Evolutionary conservation across 1,140 invertebrate genomes (phyloP).

Genomic region (Steinernema feltiae): DNA sequence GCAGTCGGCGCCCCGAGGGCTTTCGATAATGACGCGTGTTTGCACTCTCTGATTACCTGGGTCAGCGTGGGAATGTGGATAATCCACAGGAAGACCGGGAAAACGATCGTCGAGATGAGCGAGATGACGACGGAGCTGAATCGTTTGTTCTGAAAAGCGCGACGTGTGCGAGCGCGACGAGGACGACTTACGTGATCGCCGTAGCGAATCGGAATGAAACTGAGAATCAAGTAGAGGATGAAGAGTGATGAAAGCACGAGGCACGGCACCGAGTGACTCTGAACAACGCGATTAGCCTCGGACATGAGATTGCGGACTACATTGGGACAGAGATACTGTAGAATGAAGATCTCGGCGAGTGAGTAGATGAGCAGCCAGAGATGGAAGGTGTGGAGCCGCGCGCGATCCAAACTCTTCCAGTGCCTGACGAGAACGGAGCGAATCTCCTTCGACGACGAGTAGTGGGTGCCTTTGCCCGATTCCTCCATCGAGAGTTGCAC

Average conservation of each 20-base stretch:
- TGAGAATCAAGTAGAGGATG: constrained; percentile 42
- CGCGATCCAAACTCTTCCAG: constrained; percentile 50
- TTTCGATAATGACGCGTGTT: background rate
- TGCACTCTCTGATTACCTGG: constrained; percentile 28
- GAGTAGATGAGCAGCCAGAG: constrained; percentile 56
- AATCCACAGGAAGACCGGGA: constrained; percentile 49
- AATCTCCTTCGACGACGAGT: constrained; percentile 36
- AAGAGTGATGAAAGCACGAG: constrained; percentile 42
- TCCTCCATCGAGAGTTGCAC: constrained; percentile 11
- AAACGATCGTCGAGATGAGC: constrained; percentile 45
- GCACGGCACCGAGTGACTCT: constrained; percentile 40
- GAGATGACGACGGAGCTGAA: constrained; percentile 45
- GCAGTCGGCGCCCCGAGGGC: no score
- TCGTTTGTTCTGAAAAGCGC: constrained; percentile 37
- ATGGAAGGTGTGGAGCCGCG: constrained; percentile 56
- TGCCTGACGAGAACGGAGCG: constrained; percentile 48
- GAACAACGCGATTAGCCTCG: no score
- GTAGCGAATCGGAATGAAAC: constrained; percentile 51
- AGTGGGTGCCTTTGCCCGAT: background rate
- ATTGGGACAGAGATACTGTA: constrained; percentile 47
- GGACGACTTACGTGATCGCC: constrained; percentile 35
- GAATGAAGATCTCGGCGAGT: constrained; percentile 53
- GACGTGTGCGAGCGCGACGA: background rate
- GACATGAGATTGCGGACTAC: no score
- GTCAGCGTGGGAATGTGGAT: constrained; percentile 47